phyloP scores from a whole-genome alignment of 2,888 invertebrate species.

The Gnatocerus cornutus region DNA sequence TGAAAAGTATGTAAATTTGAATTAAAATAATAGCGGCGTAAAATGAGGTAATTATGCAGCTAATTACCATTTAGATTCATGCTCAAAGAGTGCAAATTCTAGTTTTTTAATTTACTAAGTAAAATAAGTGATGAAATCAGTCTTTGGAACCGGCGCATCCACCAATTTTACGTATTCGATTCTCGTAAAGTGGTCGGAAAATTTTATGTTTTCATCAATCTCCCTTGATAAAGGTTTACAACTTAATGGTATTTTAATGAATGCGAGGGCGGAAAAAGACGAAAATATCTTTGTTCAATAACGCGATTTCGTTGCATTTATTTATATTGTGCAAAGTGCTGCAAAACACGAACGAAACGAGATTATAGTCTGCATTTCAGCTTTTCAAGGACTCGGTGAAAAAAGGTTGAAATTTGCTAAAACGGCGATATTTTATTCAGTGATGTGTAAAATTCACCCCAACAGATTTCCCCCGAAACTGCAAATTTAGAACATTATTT shows the following conservation, averaged over 20 bases:
- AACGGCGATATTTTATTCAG: no score
- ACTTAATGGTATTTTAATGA: constrained; percentile 18
- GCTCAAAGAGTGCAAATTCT: not conserved
- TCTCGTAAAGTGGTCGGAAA: constrained; percentile 25
- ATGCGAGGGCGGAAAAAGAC: not conserved
- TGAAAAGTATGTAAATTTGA: constrained; percentile 3
- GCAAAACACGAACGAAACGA: no score
- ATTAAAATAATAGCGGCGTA: constrained; percentile 2
- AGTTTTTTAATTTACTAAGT: no score
- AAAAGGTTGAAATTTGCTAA: no score
- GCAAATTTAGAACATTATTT: no score
- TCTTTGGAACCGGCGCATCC: constrained; percentile 34
- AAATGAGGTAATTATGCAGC: constrained; percentile 4
- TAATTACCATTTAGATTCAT: constrained; percentile 14
- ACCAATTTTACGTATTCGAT: constrained; percentile 24
- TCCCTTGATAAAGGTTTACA: constrained; percentile 16
- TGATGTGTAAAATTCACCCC: no score
- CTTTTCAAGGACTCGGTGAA: no score
- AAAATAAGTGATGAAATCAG: constrained; percentile 11
- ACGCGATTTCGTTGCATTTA: no score
- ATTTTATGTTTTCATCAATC: constrained; percentile 25
- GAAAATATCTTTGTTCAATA: not conserved
- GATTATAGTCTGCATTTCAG: no score
- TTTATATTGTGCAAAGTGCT: no score
- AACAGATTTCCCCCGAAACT: no score